phyloP scores from a whole-genome alignment of 2,888 invertebrate species.

The Disparrhopalites patrizii region DNA sequence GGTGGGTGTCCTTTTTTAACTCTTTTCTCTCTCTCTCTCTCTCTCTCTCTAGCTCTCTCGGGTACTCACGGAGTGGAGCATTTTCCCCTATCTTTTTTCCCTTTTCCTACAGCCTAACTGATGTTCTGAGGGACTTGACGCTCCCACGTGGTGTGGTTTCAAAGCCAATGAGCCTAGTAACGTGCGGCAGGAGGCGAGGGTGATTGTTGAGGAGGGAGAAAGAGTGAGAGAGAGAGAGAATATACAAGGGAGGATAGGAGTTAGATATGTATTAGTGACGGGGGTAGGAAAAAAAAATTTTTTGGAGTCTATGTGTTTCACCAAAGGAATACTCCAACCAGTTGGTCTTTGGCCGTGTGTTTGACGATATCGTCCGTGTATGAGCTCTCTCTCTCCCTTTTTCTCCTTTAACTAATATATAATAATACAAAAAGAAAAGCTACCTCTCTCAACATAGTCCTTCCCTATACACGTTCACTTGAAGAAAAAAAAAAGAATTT shows the following conservation, averaged over 20 bases:
- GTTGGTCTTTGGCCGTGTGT: slow-evolving; percentile 35
- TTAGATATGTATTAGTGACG: neutral
- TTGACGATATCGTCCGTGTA: slow-evolving; percentile 22
- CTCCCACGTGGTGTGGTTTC: slow-evolving; percentile 22
- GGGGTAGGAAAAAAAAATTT: too few species aligned
- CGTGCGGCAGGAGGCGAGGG: slow-evolving; percentile 48
- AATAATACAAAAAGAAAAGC: neutral
- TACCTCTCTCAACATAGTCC: neutral
- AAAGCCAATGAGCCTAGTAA: slow-evolving; percentile 26
- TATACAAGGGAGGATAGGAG: neutral
- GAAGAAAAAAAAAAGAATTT: too few species aligned
- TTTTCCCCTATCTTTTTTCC: too few species aligned
- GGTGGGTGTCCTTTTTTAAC: slow-evolving; percentile 28
- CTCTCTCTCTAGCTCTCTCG: too few species aligned
- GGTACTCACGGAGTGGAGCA: too few species aligned
- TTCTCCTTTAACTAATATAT: too few species aligned
- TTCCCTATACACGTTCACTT: too few species aligned
- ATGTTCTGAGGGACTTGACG: slow-evolving; percentile 23
- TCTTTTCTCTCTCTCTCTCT: too few species aligned
- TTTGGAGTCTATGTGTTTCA: slow-evolving; percentile 18
- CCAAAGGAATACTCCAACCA: slow-evolving; percentile 19
- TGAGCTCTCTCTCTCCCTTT: slow-evolving; percentile 15
- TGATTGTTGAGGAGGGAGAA: slow-evolving; percentile 42
- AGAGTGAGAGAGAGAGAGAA: neutral
- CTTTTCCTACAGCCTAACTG: too few species aligned